Conservation (phyloP, 2,113 vertebrate genomes). For the Motacilla tschutschensis region DNA sequence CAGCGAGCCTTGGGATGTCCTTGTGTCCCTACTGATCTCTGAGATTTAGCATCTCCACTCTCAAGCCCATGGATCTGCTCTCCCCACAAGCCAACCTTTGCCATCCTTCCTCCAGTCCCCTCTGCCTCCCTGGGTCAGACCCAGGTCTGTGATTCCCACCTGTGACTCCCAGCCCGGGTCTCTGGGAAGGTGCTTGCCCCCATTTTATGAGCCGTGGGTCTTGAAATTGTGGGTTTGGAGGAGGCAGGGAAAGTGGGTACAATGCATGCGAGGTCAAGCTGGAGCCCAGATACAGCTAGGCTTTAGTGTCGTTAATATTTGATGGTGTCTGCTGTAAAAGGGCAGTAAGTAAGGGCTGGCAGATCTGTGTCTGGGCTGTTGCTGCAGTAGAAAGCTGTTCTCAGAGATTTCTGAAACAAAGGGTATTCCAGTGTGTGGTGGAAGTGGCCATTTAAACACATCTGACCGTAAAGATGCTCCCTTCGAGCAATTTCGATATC, state of each 20-base stretch:
- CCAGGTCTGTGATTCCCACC: not conserved
- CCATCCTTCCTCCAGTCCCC: accelerated
- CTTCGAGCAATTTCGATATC: not conserved
- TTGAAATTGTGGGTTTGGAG: not conserved
- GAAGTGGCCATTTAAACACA: constrained; percentile 38
- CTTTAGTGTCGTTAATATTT: not conserved
- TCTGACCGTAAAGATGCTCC: constrained; percentile 30
- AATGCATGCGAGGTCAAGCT: not conserved
- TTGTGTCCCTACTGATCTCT: not conserved
- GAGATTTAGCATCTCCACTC: not conserved
- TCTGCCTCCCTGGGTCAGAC: not conserved
- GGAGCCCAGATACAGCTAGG: not conserved
- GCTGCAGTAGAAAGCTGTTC: constrained; percentile 5
- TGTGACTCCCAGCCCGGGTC: accelerated
- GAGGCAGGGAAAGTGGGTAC: not conserved
- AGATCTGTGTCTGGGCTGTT: not conserved
- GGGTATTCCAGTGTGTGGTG: not conserved
- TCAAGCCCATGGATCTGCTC: not conserved
- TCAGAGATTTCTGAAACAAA: constrained; percentile 27
- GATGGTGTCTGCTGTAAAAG: not conserved
- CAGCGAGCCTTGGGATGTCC: not conserved
- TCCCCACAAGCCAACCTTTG: not conserved
- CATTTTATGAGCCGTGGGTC: not conserved
- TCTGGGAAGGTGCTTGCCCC: not conserved
- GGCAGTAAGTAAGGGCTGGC: not conserved